Evolutionary conservation across 1,140 invertebrate genomes (phyloP).

Genomic region (Macrobrachium rosenbergii): DNA sequence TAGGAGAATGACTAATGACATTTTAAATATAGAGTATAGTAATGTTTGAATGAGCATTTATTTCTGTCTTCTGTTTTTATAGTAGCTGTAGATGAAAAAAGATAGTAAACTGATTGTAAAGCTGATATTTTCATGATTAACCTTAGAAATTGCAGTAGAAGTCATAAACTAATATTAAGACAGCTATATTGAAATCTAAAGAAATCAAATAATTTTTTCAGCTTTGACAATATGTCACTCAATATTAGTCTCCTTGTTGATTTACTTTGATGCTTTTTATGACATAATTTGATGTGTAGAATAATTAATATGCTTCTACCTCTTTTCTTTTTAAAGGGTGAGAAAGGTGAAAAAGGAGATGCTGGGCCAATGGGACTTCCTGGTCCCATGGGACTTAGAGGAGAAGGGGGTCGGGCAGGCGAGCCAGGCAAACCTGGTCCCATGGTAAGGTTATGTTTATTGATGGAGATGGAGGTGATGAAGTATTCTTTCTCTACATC

Average conservation of each 20-base stretch:
- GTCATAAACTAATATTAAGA: no score
- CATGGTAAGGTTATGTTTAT: conserved; percentile 77
- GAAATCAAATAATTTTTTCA: background rate
- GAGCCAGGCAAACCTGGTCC: conserved; percentile 82
- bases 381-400: conserved; percentile 89
- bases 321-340: conserved; percentile 77
- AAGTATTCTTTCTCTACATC: background rate
- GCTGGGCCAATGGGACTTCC: conserved; percentile 95
- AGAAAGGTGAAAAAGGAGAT: conserved; percentile 90
- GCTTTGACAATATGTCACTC: background rate
- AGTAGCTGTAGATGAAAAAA: no score
- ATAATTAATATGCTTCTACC: no score
- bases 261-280: background rate
- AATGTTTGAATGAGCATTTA: no score
- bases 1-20: conserved; percentile 3
- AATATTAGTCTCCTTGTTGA: background rate
- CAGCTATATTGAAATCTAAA: no score
- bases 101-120: no score
- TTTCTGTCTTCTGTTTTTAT: no score
- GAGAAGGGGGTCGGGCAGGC: conserved; percentile 82
- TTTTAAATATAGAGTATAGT: background rate
- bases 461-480: conserved; percentile 4
- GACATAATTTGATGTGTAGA: background rate
- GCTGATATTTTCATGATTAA: no score
- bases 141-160: background rate